phyloP scores from a whole-genome alignment of 2,888 invertebrate genomes.

The Eutolmus rufibarbis region DNA sequence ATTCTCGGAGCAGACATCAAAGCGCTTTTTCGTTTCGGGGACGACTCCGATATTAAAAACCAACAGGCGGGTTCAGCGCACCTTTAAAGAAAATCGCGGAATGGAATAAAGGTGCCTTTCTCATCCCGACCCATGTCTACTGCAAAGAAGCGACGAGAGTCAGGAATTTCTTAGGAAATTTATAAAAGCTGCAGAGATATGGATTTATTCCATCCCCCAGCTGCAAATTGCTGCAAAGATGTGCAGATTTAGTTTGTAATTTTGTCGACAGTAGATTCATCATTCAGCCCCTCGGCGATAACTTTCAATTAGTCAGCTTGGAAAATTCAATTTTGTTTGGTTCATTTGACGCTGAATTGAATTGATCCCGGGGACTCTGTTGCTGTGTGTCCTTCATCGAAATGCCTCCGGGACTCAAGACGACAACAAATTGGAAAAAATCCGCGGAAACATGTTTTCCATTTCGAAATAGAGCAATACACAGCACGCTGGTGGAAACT shows the following conservation, averaged over 20 bases:
- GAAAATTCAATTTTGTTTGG: conserved; percentile 26
- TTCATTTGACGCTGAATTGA: conserved; percentile 19
- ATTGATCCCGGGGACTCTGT: background rate
- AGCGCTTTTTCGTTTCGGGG: background rate
- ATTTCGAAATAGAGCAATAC: background rate
- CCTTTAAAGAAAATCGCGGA: background rate
- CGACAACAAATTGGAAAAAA: background rate
- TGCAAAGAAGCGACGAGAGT: background rate
- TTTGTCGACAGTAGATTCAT: background rate
- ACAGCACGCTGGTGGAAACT: background rate
- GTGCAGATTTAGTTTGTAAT: background rate
- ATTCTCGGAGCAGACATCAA: background rate
- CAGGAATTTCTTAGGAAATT: background rate
- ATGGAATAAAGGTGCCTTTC: background rate
- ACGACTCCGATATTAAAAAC: background rate
- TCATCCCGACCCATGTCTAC: background rate
- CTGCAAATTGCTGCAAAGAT: background rate
- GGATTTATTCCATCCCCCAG: background rate
- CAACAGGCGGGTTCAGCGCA: background rate
- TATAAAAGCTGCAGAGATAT: background rate
- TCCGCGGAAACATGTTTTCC: background rate
- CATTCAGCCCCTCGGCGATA: background rate
- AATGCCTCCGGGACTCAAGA: background rate
- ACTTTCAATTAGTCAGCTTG: conserved; percentile 21
- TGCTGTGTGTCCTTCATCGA: background rate